Base-by-base conservation (phyloP, 2,797 vertebrate species). In the Aphelocoma californica region DNA sequence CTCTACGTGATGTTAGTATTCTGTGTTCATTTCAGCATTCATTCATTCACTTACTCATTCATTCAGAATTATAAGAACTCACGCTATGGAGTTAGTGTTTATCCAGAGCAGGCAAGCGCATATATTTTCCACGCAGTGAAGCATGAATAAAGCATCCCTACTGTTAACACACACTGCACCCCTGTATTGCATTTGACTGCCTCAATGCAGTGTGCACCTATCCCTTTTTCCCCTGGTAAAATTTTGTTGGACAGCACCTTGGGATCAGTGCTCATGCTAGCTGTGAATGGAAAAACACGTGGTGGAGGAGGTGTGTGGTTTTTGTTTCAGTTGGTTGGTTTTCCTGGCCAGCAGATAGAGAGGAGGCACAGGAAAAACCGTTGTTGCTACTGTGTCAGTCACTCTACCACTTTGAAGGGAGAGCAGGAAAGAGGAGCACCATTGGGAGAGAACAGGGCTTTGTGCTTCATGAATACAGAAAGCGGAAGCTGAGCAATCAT, bases 101-200 rank as follows among this genome's bases (percentile, higher is more conserved):
- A 58, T 58, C 10, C 26, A 42, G 25, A 60, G 36, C 21, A 60
- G 48, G 28, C 18, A 81, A 64, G 29, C 32, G 36, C 11, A 12
- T 8, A 7, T 3, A 12, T 61, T 94, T 81, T 66, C 31, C 47
- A 29, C n/a, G 25, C 36, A 67, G 19, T 47, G 62, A 84, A 34
- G 15, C 42, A 44, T 40, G 15, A 34, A 60, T 50, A 64, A 56
- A 66, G 4, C 50, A 32, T 62, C 48, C 56, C 4, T 25, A 3
- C 13, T 58, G 21, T 56, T 48, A 31, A 11, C 19, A 36, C 3
- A 3, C 1, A 0, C 34, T 34, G 32, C 26, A 50, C 4, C 2
- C 11, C n/a, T 74, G 0, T 56, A 7, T 67, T 71, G 11, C 28
- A 12, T 56, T 54, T 18, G 38, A 16, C 14, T 50, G 28, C 47